These are phyloP conservation scores for Drosophila tsacasi DNA, from an alignment of 1,140 invertebrate species.

Conservation along the genomic window DNA sequence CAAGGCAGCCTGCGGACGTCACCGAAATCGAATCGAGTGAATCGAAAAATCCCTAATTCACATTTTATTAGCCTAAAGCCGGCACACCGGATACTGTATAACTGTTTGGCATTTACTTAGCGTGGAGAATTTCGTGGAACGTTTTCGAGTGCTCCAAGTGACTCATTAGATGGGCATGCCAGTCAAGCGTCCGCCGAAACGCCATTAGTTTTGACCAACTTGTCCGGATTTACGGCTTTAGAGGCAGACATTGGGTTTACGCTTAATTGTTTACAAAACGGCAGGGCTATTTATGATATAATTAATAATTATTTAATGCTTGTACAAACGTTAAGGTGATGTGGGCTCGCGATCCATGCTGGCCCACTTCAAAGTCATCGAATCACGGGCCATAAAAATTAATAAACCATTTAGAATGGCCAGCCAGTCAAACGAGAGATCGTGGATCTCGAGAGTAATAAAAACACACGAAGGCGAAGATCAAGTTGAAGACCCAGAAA, in stretches of 20 bases:
- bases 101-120: conserved; percentile 57
- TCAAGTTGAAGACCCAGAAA: conserved; percentile 47
- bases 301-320: conserved; percentile 51
- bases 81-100: conserved; percentile 14
- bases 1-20: conserved; percentile 60
- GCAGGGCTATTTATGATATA: conserved; percentile 40
- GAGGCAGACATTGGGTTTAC: conserved; percentile 35
- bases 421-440: conserved; percentile 43
- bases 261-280: conserved; percentile 42
- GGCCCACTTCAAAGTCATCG: conserved; percentile 61
- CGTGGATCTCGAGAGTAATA: conserved; percentile 60
- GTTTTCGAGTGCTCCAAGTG: conserved; percentile 30
- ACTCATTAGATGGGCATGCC: conserved; percentile 58
- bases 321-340: conserved; percentile 22
- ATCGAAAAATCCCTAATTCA: conserved; percentile 62
- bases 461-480: conserved; percentile 55
- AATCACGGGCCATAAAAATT: conserved; percentile 38
- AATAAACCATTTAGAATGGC: conserved; percentile 66
- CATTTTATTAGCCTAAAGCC: conserved; percentile 36
- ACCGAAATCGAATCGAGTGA: conserved; percentile 40
- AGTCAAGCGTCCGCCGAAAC: conserved; percentile 19
- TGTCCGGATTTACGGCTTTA: conserved; percentile 21
- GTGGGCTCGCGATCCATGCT: conserved; percentile 34
- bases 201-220: conserved; percentile 39
- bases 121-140: conserved; percentile 57